Evolutionary conservation across 2,113 vertebrate genomes (phyloP), one percentile per base, ranked within the genome.

Genomic region (Hymenochirus boettgeri): DNA sequence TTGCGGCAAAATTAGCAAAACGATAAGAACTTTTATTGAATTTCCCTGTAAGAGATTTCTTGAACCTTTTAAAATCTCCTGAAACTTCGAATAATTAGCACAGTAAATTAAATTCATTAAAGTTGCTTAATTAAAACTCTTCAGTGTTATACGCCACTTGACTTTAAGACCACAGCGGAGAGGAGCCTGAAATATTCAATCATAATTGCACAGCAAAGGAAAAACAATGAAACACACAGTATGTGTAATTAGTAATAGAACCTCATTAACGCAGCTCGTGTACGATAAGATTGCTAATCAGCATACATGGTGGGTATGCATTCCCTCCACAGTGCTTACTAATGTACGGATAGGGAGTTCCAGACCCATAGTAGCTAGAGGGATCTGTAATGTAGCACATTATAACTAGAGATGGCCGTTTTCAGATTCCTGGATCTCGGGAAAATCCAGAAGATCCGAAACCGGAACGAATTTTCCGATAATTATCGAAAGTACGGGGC

Each of bases 241-340:
- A 39, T 39, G 18, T 58, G 33, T 50, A 67, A 67, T 67, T 67
- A 67, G 64, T 42, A 59, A 59, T 39, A 55, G 23, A 31, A 48
- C 3, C 22, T 67, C 37, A 55, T 50, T 52, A 29, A 17, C 21
- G 45, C 1, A 17, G 48, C 39, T 17, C 59, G 46, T 11, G 9
- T 50, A 26, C 26, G 45, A 47, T 6, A 15, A 52, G 55, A 59
- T 59, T 50, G 50, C 33, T 52, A 52, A 66, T 66, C 54, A 26
- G 54, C 35, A 17, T 51, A 52, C 19, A 57, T 51, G 33, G 35
- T 21, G 6, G 26, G 10, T 39, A 39, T 2, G 21, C 2, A 4
- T 54, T 17, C 17, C 10, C n/a, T 13, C 31, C n/a, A 24, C 9
- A 19, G 12, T 25, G 22, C 11, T 2, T 25, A 17, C 35, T 7